Evolutionary conservation across 2,797 vertebrate genomes (phyloP), one percentile per base, ranked within the genome.

Genomic region (Brachyalestes nurse): DNA sequence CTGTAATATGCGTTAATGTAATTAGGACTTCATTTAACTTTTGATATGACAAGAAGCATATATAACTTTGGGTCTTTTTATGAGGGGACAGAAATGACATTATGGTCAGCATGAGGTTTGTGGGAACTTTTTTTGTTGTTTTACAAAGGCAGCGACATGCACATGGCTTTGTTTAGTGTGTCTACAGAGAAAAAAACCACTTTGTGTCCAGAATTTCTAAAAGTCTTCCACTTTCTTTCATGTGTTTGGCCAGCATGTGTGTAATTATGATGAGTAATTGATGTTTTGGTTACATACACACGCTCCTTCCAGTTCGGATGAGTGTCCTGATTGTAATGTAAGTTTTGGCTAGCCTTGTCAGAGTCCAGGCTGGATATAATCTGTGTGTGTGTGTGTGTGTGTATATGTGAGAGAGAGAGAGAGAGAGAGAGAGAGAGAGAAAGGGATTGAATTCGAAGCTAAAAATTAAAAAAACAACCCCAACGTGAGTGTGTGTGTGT

Each of bases 201-300:
- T 65, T 42, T 19, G n/a, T 60, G 23, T 60, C 55, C 40, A 23
- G 64, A 38, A 40, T 69, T n/a, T 19, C 6, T n/a, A 9, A 38
- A 34, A 60, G 66, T 34, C 49, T 42, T 10, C n/a, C 9, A 28
- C 51, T 42, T 40, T 6, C 19, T 55, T 53, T 71, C 42, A 71
- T 71, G 21, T 71, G 67, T 53, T 71, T 65, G 62, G 62, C 62
- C 6, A 19, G 16, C 14, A 13, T 25, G 67, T 53, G 47, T 71
- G 67, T 12, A 57, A 77, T 69, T 77, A 67, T 9, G 34, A 77
- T 67, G 34, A 67, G 19, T 55, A 42, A 55, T 17, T 55, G 64
- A 55, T 42, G 62, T 69, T 69, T 77, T 77, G 75, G n/a, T 58
- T 77, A 23, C 19, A 47, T 21, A 13, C 65, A 69, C 66, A 45